Evolutionary conservation across 2,797 vertebrate genomes (phyloP).

Genomic region (Sebastes hubbsi): DNA sequence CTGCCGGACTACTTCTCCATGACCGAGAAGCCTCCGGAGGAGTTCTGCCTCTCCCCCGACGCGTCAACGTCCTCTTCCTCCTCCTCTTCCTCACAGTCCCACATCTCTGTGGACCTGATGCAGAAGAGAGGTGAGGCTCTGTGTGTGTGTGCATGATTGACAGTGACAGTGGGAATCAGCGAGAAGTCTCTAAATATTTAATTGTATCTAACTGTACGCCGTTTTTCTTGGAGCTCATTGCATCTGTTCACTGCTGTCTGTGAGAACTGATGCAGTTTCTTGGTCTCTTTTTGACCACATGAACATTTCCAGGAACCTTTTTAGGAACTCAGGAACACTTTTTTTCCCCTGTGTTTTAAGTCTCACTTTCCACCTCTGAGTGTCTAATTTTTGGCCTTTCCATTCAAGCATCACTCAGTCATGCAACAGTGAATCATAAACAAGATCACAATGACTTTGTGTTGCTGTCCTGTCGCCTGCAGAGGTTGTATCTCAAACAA

Average conservation of each 20-base stretch:
- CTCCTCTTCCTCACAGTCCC: constrained; percentile 79
- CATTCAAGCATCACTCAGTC: background rate
- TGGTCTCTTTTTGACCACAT: background rate
- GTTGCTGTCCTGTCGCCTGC: too few relatives aligned
- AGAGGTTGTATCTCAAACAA: too few relatives aligned
- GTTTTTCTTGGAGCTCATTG: background rate
- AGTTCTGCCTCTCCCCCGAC: constrained; percentile 97
- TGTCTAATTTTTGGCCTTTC: background rate
- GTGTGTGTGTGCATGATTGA: background rate
- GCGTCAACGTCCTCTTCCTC: constrained; percentile 86
- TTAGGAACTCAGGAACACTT: background rate
- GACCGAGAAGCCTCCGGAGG: constrained; percentile 93
- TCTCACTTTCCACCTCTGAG: background rate
- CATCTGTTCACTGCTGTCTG: background rate
- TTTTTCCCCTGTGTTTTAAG: too few relatives aligned
- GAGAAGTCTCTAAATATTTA: background rate
- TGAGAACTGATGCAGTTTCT: background rate
- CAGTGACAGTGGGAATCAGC: background rate
- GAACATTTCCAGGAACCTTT: background rate
- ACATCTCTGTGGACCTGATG: constrained; percentile 89
- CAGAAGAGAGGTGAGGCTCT: constrained; percentile 90
- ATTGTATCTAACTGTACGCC: background rate
- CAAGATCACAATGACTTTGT: too few relatives aligned
- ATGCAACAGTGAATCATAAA: too few relatives aligned
- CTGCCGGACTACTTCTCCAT: constrained; percentile 95